Percentiles rank a stretch among this genome's conserved stretches.
Conservation (phyloP, 1,140 invertebrate genomes). For the Pentalonia nigronervosa region DNA sequence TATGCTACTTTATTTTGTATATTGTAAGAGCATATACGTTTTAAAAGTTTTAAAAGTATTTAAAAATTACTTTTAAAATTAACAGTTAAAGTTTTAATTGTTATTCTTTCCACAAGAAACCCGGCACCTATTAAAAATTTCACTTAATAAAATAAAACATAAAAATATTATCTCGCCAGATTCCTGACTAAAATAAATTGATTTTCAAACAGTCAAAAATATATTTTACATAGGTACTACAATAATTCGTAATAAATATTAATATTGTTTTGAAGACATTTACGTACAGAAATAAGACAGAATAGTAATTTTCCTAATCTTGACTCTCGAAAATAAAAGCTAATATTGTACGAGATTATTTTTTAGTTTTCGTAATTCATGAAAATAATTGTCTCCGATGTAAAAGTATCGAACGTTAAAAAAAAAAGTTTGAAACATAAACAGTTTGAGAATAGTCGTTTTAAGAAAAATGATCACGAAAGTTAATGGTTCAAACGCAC, state of each 20-base stretch:
- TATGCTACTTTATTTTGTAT: too few relatives aligned
- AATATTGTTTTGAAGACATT: not conserved
- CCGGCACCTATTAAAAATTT: not conserved
- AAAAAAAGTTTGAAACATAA: constrained; percentile 35
- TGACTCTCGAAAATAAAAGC: not conserved
- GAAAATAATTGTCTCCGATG: constrained; percentile 36
- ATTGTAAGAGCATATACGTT: too few relatives aligned
- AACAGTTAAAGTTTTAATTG: not conserved
- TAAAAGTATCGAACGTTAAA: constrained; percentile 24
- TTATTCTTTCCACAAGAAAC: too few relatives aligned
- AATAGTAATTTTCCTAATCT: not conserved
- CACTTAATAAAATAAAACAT: not conserved
- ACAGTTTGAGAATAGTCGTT: constrained; percentile 37
- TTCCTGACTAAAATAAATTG: not conserved
- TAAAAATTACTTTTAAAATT: not conserved
- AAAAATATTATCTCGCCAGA: not conserved
- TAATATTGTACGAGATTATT: not conserved
- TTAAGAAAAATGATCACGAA: constrained; percentile 34
- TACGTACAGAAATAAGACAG: not conserved
- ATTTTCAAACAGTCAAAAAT: not conserved
- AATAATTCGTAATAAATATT: not conserved
- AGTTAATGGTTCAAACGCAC: constrained; percentile 46
- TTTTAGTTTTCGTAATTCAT: constrained; percentile 15
- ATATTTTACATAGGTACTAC: not conserved
- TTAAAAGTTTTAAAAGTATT: not conserved